Evolutionary conservation across 2,113 vertebrate species (phyloP), one percentile per base, ranked within the genome.

Genomic region (Solea senegalensis): DNA sequence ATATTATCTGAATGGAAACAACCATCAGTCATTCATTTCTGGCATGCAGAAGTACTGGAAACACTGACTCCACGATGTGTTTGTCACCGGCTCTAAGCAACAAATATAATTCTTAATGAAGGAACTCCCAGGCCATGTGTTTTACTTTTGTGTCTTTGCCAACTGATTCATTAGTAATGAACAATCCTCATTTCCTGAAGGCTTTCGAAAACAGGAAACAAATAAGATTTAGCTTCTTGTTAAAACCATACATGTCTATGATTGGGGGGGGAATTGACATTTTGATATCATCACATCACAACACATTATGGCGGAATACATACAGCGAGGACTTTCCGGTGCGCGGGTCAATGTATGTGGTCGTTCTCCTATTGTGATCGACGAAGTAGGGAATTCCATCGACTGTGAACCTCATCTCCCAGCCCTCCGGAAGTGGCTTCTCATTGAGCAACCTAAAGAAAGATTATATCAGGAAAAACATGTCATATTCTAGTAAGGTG

Each of bases 321-420:
- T 92, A 99, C 97, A 98, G 93, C 69, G 97, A 97, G 45, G 97
- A 98, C 82, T 98, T 98, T 82, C 98, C 98, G 44, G 97, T 96
- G 72, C 98, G 96, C 34, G 98, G 98, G 91, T 99, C 98, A 14
- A 99, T 98, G 58, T 98, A 99, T 0, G 97, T 99, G 2, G 98
- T 99, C 40, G 96, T 95, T 94, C 95, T 96, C 84, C 95, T 94
- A 50, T 98, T 99, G 90, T 99, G 98, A 91, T 99, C 98, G 50
- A 99, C 98, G 72, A 99, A 99, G 88, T 99, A 99, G 0, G 97
- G 96, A 92, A 97, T 96, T 16, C 97, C 97, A 50, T 98, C 97
- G 34, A 99, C 97, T 14, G 97, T 99, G 83, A 99, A 99, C 87
- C 98, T 92, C 98, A 99, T 99, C 93, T 99, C 98, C 98, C 98